A percentile compares a stretch with the other conserved stretches of the same genome.
phyloP scores from a whole-genome alignment of 2,888 invertebrate genomes.

The Abrostola triplasia region DNA sequence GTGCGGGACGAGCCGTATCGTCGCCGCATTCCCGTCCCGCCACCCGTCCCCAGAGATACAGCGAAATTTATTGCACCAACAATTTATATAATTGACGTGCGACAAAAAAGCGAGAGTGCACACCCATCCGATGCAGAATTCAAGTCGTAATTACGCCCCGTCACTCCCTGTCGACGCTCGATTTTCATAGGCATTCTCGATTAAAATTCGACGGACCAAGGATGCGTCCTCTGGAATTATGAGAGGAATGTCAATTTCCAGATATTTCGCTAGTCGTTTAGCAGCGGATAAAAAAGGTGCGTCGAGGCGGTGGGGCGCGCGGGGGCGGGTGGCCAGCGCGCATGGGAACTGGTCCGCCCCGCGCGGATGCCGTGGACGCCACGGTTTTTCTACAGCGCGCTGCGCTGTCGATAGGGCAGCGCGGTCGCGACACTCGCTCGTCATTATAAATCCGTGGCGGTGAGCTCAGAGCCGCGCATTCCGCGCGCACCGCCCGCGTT shows the following conservation, averaged over 20 bases:
- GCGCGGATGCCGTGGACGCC: constrained; percentile 76
- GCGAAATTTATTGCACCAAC: constrained; percentile 87
- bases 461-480: constrained; percentile 85
- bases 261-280: constrained; percentile 85
- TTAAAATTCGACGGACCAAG: constrained; percentile 79
- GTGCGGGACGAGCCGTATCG: constrained; percentile 77
- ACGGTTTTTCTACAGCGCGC: constrained; percentile 73
- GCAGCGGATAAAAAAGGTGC: constrained; percentile 75
- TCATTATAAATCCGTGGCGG: constrained; percentile 86
- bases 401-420: constrained; percentile 77
- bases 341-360: constrained; percentile 80
- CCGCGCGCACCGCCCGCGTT: constrained; percentile 82
- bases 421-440: constrained; percentile 80
- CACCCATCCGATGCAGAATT: constrained; percentile 80
- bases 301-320: constrained; percentile 61
- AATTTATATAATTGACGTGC: constrained; percentile 88
- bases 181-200: constrained; percentile 81
- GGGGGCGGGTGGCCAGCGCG: constrained; percentile 34
- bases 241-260: constrained; percentile 86
- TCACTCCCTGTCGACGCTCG: constrained; percentile 69
- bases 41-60: constrained; percentile 84
- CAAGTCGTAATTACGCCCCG: constrained; percentile 80
- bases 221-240: constrained; percentile 85
- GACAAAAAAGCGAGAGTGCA: constrained; percentile 86
- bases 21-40: constrained; percentile 76